Evolutionary conservation across 2,888 invertebrate species (phyloP).

Genomic region (Theretra japonica): DNA sequence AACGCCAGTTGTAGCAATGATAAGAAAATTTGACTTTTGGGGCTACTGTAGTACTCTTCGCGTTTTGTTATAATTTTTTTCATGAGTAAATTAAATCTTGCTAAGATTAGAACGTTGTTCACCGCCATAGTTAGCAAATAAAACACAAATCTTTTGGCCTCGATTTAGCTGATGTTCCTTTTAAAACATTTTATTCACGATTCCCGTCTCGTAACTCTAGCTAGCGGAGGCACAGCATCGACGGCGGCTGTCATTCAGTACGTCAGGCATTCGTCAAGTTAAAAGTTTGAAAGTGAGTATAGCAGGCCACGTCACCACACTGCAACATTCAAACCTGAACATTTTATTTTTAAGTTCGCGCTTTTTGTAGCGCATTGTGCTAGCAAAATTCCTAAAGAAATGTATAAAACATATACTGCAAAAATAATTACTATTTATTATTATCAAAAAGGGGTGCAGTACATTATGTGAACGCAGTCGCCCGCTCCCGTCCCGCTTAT

Average conservation of each 20-base stretch:
- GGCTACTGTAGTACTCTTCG: too few relatives aligned
- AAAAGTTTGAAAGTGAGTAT: not conserved
- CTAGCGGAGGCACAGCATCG: not conserved
- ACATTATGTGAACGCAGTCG: too few relatives aligned
- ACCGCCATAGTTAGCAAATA: not conserved
- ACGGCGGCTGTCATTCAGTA: not conserved
- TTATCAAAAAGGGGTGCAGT: too few relatives aligned
- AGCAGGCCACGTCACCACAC: not conserved
- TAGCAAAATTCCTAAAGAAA: too few relatives aligned
- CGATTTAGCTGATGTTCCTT: slow-evolving; percentile 10
- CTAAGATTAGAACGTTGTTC: not conserved
- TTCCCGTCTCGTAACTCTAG: not conserved
- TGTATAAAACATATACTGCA: too few relatives aligned
- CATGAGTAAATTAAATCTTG: not conserved
- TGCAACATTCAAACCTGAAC: not conserved
- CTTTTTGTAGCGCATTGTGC: too few relatives aligned
- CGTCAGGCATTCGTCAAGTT: slow-evolving; percentile 1
- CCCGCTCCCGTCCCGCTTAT: too few relatives aligned
- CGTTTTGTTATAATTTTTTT: not conserved
- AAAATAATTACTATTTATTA: too few relatives aligned
- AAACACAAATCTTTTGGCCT: slow-evolving; percentile 1
- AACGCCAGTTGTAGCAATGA: not conserved
- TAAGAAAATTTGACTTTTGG: not conserved
- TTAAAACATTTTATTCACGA: not conserved
- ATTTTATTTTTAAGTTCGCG: not conserved